phyloP scores from a whole-genome alignment of 2,797 vertebrate genomes.

The Carcharodon carcharias region DNA sequence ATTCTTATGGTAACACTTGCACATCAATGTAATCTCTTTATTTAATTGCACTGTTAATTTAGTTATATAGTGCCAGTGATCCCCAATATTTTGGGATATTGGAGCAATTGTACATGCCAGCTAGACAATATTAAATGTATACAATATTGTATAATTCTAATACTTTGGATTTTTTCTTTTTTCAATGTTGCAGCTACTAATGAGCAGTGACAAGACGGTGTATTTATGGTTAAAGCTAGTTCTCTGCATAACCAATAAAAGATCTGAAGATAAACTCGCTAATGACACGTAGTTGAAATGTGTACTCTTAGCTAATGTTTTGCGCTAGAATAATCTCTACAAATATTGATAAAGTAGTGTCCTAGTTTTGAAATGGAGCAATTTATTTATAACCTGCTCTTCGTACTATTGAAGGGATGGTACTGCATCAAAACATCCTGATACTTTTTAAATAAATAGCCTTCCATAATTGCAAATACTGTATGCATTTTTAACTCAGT shows the following conservation, averaged over 20 bases:
- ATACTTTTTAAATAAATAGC: not conserved
- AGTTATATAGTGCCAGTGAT: not conserved
- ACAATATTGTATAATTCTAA: not conserved
- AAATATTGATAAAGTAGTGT: not conserved
- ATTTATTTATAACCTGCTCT: not conserved
- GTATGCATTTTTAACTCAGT: not conserved
- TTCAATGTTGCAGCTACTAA: not conserved
- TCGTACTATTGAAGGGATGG: not conserved
- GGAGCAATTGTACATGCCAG: not conserved
- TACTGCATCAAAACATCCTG: not conserved
- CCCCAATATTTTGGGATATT: not conserved
- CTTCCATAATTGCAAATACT: not conserved
- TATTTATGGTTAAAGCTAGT: not conserved
- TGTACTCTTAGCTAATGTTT: not conserved
- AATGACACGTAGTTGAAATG: not conserved
- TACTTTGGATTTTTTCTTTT: not conserved
- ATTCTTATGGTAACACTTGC: not conserved
- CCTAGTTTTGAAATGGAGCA: not conserved
- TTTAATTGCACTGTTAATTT: not conserved
- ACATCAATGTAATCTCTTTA: not conserved
- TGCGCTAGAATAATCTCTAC: not conserved
- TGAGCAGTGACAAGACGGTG: not conserved
- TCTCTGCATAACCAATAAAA: not conserved
- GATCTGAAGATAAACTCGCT: not conserved
- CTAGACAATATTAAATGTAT: conserved; percentile 4